Conservation (phyloP, 2,888 invertebrate genomes). For the Gari tellinella region DNA sequence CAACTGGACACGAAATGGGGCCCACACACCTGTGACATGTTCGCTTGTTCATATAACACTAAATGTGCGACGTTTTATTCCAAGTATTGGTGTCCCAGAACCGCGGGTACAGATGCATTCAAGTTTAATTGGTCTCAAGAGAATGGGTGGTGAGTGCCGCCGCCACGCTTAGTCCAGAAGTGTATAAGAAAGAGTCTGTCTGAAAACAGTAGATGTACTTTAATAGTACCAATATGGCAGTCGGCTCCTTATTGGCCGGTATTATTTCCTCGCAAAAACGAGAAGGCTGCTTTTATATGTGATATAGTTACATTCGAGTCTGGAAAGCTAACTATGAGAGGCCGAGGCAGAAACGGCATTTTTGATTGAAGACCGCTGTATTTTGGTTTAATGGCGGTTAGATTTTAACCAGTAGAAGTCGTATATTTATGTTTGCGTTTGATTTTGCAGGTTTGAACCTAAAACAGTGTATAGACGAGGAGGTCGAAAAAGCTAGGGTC, state of each 20-base stretch:
- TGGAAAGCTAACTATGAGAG: conserved; percentile 11
- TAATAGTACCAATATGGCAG: conserved; percentile 31
- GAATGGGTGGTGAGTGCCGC: conserved; percentile 55
- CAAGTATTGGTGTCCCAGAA: conserved; percentile 40
- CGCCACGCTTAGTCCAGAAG: conserved; percentile 30
- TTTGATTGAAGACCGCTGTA: conserved; percentile 21
- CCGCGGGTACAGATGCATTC: conserved; percentile 40
- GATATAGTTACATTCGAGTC: conserved; percentile 15
- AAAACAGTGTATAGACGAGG: conserved; percentile 6
- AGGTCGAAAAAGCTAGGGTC: conserved; percentile 11
- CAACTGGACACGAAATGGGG: conserved; percentile 12
- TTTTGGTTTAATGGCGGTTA: conserved; percentile 21
- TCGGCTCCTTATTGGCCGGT: conserved; percentile 44
- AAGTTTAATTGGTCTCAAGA: conserved; percentile 18
- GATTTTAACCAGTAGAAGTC: conserved; percentile 1
- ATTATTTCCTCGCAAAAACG: conserved; percentile 9
- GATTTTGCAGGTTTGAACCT: conserved; percentile 17
- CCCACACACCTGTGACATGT: conserved; percentile 22
- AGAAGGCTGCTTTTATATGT: conserved; percentile 9
- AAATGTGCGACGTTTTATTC: conserved; percentile 55
- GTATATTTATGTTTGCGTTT: background rate
- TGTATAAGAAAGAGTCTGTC: conserved; percentile 28
- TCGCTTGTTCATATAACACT: conserved; percentile 46
- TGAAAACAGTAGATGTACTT: conserved; percentile 26
- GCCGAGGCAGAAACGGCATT: conserved; percentile 39